These are phyloP conservation scores for Siniperca obscura DNA, from an alignment of 2,797 vertebrate genomes.

Conservation along the genomic window DNA sequence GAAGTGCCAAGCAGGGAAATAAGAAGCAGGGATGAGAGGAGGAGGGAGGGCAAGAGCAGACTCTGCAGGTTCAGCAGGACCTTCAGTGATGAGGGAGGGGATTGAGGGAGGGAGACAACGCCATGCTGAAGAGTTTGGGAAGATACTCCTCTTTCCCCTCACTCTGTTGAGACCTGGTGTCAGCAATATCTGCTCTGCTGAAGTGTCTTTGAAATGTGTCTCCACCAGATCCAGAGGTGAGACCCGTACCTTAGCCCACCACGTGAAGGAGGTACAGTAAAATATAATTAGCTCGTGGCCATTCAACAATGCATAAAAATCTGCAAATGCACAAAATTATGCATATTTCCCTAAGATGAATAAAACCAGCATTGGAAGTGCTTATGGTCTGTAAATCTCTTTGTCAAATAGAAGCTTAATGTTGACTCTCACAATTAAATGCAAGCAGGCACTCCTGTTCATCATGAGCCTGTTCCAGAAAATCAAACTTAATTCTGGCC, in stretches of 20 bases:
- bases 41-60: conserved; percentile 61
- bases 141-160: neutral
- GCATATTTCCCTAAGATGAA: conserved; percentile 28
- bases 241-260: conserved; percentile 9
- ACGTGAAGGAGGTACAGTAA: conserved; percentile 3
- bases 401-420: neutral
- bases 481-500: conserved; percentile 27
- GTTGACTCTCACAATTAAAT: neutral
- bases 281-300: neutral
- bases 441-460: neutral
- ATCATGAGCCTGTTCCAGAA: conserved; percentile 3
- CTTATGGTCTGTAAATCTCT: conserved; percentile 1
- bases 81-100: conserved; percentile 59
- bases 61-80: conserved; percentile 64
- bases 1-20: conserved; percentile 77
- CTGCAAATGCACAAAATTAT: conserved; percentile 19
- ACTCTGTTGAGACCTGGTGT: conserved; percentile 31
- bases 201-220: conserved; percentile 70
- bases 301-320: conserved; percentile 25
- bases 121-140: conserved; percentile 48
- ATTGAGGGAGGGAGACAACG: conserved; percentile 59
- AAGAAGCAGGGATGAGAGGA: conserved; percentile 54
- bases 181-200: conserved; percentile 51
- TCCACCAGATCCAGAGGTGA: conserved; percentile 35
- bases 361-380: conserved; percentile 55